Base-by-base conservation (phyloP, 2,797 vertebrate genomes). In the Melanotaenia trifasciata region DNA sequence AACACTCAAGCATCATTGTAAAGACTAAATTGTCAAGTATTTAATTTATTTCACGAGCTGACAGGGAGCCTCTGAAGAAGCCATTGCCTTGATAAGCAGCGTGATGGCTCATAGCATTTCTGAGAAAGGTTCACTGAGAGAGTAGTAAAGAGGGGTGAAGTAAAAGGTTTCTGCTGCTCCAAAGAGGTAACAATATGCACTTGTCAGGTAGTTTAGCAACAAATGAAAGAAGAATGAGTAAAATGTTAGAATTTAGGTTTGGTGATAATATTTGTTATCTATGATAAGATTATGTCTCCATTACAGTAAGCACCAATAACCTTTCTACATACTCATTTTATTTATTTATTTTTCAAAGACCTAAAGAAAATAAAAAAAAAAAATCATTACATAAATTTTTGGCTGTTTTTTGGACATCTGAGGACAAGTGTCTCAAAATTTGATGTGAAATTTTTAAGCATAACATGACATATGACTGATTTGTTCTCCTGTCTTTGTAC, bases 51-150 rank as follows among this genome's bases (percentile, higher is more conserved):
- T 72, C 36, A 67, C 45, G 32, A 30, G 33, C 58, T 80, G 74
- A 79, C 67, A 77, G 6, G n/a, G 30, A 66, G 45, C 7, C 57
- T 74, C 68, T 74, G 64, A 59, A 78, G 70, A 68, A 85, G 66
- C 58, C 16, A 24, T 78, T 79, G 68, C 59, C 66, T 57, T 70
- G 77, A 86, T 81, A 69, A 50, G 68, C 57, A 12, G 66, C 58
- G 14, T 70, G 69, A 80, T 67, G 72, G 58, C 74, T 83, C 75
- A 79, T 61, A 80, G 62, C 69, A 72, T 64, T 68, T 74, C 9
- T 8, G 24, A 74, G 64, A 86, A 54, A 70, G 50, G 8, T 58
- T 81, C 18, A 14, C 51, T 35, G 40, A 54, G n/a, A 77, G 26
- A 71, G 36, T 5, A 10, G 35, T 20, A 33, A 11, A 54, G 3